phyloP scores from a whole-genome alignment of 2,113 vertebrate species.

The Caloenas nicobarica region DNA sequence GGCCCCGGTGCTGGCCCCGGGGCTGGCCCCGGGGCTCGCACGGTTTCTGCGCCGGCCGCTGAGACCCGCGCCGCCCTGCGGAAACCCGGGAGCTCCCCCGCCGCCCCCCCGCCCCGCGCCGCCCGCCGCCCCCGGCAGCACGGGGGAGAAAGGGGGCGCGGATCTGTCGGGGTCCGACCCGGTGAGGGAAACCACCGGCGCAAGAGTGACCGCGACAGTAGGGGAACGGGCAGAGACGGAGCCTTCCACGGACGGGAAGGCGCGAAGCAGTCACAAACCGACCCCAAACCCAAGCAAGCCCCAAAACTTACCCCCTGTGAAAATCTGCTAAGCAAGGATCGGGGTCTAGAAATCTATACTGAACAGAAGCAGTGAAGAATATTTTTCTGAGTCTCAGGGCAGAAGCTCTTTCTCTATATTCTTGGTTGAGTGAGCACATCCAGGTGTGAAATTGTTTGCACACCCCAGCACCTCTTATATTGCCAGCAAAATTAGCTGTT shows the following conservation, averaged over 20 bases:
- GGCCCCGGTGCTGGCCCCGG: background rate
- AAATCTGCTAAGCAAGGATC: slow-evolving; percentile 74
- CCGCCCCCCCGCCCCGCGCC: background rate
- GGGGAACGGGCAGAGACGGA: background rate
- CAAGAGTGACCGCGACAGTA: background rate
- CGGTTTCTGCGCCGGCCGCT: background rate
- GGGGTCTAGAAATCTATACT: slow-evolving; percentile 76
- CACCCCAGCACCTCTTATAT: slow-evolving; percentile 99
- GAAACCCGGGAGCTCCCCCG: background rate
- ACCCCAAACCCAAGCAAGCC: slow-evolving; percentile 2
- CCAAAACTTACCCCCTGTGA: slow-evolving; percentile 83
- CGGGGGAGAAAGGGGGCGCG: background rate
- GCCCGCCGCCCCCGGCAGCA: background rate
- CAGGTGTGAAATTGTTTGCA: slow-evolving; percentile 99
- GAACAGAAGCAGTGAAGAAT: slow-evolving; percentile 75
- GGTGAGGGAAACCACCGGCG: background rate
- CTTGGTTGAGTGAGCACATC: slow-evolving; percentile 98
- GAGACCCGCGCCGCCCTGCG: background rate
- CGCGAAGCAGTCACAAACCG: slow-evolving; percentile 4
- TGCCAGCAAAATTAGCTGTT: slow-evolving; percentile 99
- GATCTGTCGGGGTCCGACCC: background rate
- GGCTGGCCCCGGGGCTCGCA: background rate
- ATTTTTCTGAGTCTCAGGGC: slow-evolving; percentile 82
- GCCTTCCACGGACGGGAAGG: background rate
- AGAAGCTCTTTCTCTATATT: slow-evolving; percentile 87